phyloP scores from a whole-genome alignment of 2,888 invertebrate genomes.

The Tinea semifulvella region DNA sequence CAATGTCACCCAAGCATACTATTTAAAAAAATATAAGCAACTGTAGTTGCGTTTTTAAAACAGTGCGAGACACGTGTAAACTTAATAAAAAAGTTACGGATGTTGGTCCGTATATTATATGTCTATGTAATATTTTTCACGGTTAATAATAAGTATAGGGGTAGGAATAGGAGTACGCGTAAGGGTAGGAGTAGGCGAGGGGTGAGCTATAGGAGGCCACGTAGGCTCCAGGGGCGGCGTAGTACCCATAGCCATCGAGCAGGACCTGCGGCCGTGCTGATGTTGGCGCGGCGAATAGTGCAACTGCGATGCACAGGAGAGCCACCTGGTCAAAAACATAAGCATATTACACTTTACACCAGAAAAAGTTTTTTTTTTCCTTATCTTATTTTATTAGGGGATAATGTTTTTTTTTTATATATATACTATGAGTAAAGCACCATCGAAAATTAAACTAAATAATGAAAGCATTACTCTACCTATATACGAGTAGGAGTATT shows the following conservation, averaged over 20 bases:
- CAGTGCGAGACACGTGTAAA: too few relatives aligned
- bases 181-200: constrained; percentile 47
- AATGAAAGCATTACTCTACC: too few relatives aligned
- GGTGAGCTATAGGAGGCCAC: constrained; percentile 30
- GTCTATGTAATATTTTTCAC: not conserved
- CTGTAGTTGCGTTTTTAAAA: too few relatives aligned
- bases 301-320: constrained; percentile 32
- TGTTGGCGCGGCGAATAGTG: constrained; percentile 34
- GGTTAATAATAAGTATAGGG: constrained; percentile 41
- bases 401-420: too few relatives aligned
- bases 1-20: not conserved
- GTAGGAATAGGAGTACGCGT: constrained; percentile 40
- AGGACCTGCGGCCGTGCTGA: constrained; percentile 52
- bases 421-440: too few relatives aligned
- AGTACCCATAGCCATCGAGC: constrained; percentile 44
- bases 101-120: not conserved
- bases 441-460: too few relatives aligned
- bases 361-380: too few relatives aligned
- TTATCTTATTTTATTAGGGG: too few relatives aligned
- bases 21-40: not conserved
- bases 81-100: not conserved
- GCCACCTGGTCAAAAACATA: too few relatives aligned
- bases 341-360: too few relatives aligned
- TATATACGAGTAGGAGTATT: too few relatives aligned
- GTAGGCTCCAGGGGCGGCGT: constrained; percentile 40